Evolutionary conservation across 2,797 vertebrate genomes (phyloP).

Genomic region (Helarctos malayanus): DNA sequence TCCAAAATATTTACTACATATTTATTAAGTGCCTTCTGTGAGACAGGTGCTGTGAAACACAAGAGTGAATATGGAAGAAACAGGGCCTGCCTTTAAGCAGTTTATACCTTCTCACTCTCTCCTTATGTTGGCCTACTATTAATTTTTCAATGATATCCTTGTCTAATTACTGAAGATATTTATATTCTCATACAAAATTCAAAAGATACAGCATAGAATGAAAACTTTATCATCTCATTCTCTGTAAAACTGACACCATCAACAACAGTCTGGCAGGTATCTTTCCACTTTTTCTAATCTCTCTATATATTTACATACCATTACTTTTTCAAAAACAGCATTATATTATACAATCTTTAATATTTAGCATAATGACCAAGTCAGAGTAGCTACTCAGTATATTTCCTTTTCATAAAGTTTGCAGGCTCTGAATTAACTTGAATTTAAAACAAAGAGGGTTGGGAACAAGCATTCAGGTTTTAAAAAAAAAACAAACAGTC

Average conservation of each 20-base stretch:
- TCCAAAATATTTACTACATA: neutral
- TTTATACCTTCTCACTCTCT: neutral
- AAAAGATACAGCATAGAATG: neutral
- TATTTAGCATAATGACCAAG: neutral
- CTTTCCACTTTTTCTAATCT: neutral
- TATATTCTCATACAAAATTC: neutral
- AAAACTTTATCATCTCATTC: neutral
- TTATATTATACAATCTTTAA: conserved; percentile 5
- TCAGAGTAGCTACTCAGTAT: neutral
- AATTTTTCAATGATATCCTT: neutral
- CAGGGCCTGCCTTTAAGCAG: rapidly evolving
- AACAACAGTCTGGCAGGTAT: neutral
- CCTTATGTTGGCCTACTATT: neutral
- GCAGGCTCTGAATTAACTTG: neutral
- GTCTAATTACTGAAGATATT: neutral
- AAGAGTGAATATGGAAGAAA: neutral
- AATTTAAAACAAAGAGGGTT: neutral
- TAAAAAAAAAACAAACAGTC: neutral
- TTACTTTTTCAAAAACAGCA: neutral
- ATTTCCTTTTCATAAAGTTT: conserved; percentile 19
- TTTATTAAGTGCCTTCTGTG: neutral
- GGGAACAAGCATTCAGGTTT: neutral
- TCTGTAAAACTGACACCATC: neutral
- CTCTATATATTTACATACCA: neutral
- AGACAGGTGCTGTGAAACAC: neutral